Evolutionary conservation across 2,888 invertebrate genomes (phyloP), one percentile per base, ranked within the genome.

Genomic region (Sturmia bella): DNA sequence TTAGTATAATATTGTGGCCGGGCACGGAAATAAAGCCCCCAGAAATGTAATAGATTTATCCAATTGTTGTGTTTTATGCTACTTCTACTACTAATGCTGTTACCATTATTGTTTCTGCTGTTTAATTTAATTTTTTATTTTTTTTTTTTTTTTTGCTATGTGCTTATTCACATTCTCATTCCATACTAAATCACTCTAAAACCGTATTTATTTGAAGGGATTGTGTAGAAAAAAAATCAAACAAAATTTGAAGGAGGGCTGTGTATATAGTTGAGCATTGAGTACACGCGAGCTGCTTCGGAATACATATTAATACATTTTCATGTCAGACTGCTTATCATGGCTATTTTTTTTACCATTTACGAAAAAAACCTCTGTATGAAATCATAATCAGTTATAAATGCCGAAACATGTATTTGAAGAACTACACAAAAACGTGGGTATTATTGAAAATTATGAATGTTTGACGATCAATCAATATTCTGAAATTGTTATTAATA

Each of bases 351-450:
- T 24, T 32, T 54, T 54, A 37, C 37, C 52, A 50, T 75, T 77
- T 63, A 45, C 63, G 41, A 37, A 59, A 64, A 19, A 37, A 70
- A 80, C 61, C 59, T 52, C n/a, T 52, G 70, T 39, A 66, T 68
- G 61, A 77, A 77, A 77, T 68, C 63, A 77, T 81, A 73, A 77
- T 80, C 76, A 76, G 76, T 72, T 80, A 68, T 72, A 80, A 76
- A 70, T 72, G 32, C 17, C 45, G 37, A 66, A 70, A 76, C 70
- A 59, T 54, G 64, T 32, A 64, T 57, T 19, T 56, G 12, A 37
- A 45, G 3, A 13, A 32, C 39, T 45, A 27, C 19, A 24, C 13
- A 13, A 48, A 37, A 37, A 57, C 13, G n/a, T 50, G 21, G 17
- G 21, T 9, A 12, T 32, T 27, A 32, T 32, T 1, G 12, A 15